Percentiles rank a stretch among this genome's conserved stretches.
Evolutionary conservation across 2,888 invertebrate species (phyloP).

Genomic region (Ichneumoninae sp.): DNA sequence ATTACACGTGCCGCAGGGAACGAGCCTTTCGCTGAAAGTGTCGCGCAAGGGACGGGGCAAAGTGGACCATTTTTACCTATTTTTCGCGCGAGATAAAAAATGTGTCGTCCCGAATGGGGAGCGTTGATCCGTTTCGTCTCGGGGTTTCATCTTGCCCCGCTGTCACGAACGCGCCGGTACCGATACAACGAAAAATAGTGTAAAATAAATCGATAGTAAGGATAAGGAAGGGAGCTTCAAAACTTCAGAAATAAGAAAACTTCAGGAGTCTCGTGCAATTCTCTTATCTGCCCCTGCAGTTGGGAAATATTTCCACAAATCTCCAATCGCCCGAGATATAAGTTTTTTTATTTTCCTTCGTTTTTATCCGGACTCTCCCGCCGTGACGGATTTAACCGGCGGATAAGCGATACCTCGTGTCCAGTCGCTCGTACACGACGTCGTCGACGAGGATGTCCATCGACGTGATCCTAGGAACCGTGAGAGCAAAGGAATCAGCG

Average conservation of each 20-base stretch:
- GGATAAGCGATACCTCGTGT: constrained; percentile 49
- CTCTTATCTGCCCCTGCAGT: background rate
- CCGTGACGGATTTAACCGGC: constrained; percentile 31
- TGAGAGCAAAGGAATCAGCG: constrained; percentile 36
- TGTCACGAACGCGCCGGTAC: background rate
- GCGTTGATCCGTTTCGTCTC: too few species aligned
- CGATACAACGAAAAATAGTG: background rate
- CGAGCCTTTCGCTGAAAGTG: constrained; percentile 19
- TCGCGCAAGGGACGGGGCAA: background rate
- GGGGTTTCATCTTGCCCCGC: too few species aligned
- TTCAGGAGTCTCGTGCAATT: background rate
- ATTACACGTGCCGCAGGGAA: background rate
- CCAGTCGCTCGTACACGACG: constrained; percentile 27
- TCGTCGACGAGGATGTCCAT: constrained; percentile 34
- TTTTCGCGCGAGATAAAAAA: too few species aligned
- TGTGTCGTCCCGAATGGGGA: too few species aligned
- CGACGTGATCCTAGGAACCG: constrained; percentile 47
- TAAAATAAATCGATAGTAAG: background rate
- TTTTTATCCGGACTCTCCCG: background rate
- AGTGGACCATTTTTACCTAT: background rate
- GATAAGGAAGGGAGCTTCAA: background rate
- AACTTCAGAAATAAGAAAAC: background rate
- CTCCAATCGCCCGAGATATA: background rate
- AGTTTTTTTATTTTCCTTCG: background rate
- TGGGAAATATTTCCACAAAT: background rate